These are phyloP conservation scores for roundworm (Caenorhabditis elegans) DNA, from an alignment of 1,140 invertebrate species.

Conservation along the genomic window WBcel235 BX284602.5:6827501-6828000, in stretches of 20 bases:
- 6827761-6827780: neutral
- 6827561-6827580: constrained; percentile 27
- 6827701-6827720: neutral
- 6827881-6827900: neutral
- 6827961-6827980: too few relatives aligned
- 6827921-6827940: neutral
- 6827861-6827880: neutral
- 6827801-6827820: neutral
- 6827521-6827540: constrained; percentile 25
- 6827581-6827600: neutral
- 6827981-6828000: too few relatives aligned
- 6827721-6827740: neutral
- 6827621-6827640: constrained; percentile 13
- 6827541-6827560: constrained; percentile 23
- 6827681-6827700: neutral
- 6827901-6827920: neutral
- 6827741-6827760: neutral
- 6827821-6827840: neutral
- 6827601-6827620: constrained; percentile 18
- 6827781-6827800: neutral
- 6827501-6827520: constrained; percentile 5
- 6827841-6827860: neutral
- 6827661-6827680: neutral
- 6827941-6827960: neutral
- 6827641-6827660: constrained; percentile 6